Conservation (phyloP, 2,113 vertebrate species). For the Tachycineta bicolor region DNA sequence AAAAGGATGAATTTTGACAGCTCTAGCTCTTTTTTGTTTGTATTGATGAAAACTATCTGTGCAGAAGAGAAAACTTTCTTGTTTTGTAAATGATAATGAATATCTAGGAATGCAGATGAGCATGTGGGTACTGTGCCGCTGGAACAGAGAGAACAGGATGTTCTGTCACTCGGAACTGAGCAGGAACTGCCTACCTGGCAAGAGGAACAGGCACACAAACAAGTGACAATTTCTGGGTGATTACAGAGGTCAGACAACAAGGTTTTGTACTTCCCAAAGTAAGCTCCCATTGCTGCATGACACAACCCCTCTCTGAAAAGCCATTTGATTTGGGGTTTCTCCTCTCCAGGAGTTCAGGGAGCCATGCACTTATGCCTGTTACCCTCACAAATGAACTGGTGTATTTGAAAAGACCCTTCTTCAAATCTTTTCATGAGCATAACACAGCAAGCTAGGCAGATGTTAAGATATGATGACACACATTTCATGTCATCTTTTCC, state of each 20-base stretch:
- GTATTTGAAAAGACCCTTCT: not conserved
- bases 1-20: constrained; percentile 8
- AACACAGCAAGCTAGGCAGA: not conserved
- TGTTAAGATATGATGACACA: not conserved
- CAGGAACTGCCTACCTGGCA: not conserved
- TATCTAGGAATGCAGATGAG: constrained; percentile 9
- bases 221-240: not conserved
- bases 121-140: not conserved
- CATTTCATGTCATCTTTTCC: not conserved
- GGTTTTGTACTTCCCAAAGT: not conserved
- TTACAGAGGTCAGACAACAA: not conserved
- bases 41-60: not conserved
- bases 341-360: not conserved
- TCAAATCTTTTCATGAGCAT: not conserved
- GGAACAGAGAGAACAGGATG: constrained; percentile 1
- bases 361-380: not conserved
- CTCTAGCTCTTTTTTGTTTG: not conserved
- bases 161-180: not conserved
- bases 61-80: not conserved
- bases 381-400: not conserved
- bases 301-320: not conserved
- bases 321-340: not conserved
- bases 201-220: not conserved
- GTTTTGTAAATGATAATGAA: constrained; percentile 7
- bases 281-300: not conserved